Conservation (phyloP, 1,140 invertebrate genomes). For the Orchestia grillus region DNA sequence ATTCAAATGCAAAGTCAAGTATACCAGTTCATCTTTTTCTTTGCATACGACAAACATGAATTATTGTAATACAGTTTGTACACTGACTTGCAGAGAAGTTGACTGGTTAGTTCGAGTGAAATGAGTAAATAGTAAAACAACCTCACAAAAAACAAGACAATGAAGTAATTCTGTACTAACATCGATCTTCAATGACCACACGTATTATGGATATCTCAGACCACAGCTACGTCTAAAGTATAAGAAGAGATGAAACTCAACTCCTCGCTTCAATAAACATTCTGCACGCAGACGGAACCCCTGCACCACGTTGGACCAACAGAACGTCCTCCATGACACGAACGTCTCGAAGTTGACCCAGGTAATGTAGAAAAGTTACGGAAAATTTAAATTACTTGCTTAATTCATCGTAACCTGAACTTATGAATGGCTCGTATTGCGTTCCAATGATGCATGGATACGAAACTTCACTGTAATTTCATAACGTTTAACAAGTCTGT, state of each 20-base stretch:
- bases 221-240: background rate
- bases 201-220: background rate
- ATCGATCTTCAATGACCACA: background rate
- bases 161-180: too few relatives aligned
- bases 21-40: background rate
- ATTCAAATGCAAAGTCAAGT: background rate
- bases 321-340: background rate
- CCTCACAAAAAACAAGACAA: too few relatives aligned
- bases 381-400: background rate
- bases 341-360: background rate
- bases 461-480: background rate
- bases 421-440: background rate
- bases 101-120: background rate
- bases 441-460: background rate
- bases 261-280: background rate
- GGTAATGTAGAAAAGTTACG: background rate
- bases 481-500: background rate
- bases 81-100: background rate
- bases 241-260: background rate
- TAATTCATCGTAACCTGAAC: background rate
- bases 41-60: background rate
- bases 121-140: too few relatives aligned
- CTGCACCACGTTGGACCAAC: background rate
- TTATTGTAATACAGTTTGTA: background rate
- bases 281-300: background rate